Percentiles rank a stretch among this genome's conserved stretches.
Evolutionary conservation across 2,888 invertebrate genomes (phyloP).

Genomic region (Drosophila mercatorum): DNA sequence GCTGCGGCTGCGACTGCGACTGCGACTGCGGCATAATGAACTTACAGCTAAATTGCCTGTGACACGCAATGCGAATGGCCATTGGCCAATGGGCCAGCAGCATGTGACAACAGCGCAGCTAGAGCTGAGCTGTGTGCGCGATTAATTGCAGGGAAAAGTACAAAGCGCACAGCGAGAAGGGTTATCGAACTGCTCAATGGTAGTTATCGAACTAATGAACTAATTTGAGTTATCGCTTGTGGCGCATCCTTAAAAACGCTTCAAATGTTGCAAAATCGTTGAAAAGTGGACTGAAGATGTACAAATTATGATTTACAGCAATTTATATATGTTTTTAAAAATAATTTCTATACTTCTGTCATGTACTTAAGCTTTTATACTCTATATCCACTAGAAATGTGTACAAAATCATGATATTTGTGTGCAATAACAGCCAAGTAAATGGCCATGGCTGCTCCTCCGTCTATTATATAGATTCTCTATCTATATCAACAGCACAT

Average conservation of each 20-base stretch:
- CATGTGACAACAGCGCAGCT: slow-evolving; percentile 11
- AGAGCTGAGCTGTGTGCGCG: background rate
- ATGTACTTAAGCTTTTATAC: background rate
- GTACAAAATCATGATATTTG: no score
- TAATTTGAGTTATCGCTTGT: background rate
- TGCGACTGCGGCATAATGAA: slow-evolving; percentile 40
- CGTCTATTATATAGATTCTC: background rate
- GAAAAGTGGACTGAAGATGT: background rate
- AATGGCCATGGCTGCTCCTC: no score
- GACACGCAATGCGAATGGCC: slow-evolving; percentile 41
- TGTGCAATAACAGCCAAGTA: background rate
- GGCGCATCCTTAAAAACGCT: no score
- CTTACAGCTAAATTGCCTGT: slow-evolving; percentile 26
- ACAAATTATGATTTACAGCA: background rate
- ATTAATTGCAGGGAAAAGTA: background rate
- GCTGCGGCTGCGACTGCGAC: background rate
- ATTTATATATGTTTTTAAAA: background rate
- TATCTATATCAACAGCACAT: background rate
- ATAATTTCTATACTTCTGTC: no score
- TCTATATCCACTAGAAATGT: no score
- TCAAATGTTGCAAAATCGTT: no score
- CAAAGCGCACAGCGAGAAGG: background rate
- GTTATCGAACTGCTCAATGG: background rate
- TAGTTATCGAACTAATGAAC: background rate
- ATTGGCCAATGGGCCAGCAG: background rate